Percentiles rank a stretch among this genome's conserved stretches.
phyloP scores from a whole-genome alignment of 2,797 vertebrate species.

The Argentina silus region DNA sequence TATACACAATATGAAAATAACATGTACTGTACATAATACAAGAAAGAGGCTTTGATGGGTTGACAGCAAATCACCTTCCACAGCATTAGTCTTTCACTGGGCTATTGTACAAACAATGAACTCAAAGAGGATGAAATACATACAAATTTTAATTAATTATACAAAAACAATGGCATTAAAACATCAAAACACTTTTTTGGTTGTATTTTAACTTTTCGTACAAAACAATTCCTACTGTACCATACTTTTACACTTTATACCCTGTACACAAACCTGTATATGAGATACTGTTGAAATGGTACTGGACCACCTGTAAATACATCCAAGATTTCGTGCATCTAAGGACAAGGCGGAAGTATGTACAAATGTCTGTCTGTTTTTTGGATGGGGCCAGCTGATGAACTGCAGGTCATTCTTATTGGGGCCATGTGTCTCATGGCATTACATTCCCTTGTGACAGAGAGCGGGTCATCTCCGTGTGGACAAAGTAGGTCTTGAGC shows the following conservation, averaged over 20 bases:
- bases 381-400: conserved; percentile 11
- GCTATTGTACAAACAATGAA: conserved; percentile 19
- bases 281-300: conserved; percentile 59
- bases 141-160: conserved; percentile 97
- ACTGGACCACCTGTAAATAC: conserved; percentile 65
- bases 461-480: conserved; percentile 94
- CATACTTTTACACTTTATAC: conserved; percentile 71
- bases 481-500: conserved; percentile 95
- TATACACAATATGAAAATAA: not conserved
- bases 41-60: not conserved
- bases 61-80: too few relatives aligned
- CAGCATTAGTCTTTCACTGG: too few relatives aligned
- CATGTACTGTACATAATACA: not conserved
- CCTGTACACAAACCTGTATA: conserved; percentile 76
- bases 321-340: conserved; percentile 77
- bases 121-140: conserved; percentile 82
- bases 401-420: conserved; percentile 4
- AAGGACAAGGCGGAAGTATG: conserved; percentile 69
- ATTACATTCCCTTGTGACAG: conserved; percentile 94
- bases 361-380: conserved; percentile 60
- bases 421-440: conserved; percentile 69
- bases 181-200: conserved; percentile 87
- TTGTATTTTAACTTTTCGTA: conserved; percentile 76
- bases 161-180: conserved; percentile 90
- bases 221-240: conserved; percentile 73